phyloP scores from a whole-genome alignment of 2,888 invertebrate species.

The Cancer borealis region DNA sequence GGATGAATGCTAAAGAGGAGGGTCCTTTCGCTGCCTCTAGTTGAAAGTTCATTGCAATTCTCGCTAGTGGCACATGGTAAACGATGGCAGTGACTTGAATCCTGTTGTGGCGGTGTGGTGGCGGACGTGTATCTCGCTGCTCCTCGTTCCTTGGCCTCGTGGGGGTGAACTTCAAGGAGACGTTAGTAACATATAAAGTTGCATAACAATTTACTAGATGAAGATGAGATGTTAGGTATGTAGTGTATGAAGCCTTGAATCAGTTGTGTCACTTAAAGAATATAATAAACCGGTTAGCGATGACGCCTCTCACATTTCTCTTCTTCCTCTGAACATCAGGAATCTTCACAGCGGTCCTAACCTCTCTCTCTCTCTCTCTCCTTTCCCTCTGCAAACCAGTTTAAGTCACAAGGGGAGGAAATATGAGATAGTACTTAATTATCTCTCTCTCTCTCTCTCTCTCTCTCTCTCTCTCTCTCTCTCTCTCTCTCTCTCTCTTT shows the following conservation, averaged over 20 bases:
- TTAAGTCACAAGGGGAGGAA: constrained; percentile 32
- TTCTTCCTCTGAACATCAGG: background rate
- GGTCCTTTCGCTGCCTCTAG: background rate
- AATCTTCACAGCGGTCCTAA: constrained; percentile 1
- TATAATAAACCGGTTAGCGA: background rate
- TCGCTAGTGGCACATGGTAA: background rate
- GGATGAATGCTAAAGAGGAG: background rate
- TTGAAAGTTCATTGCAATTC: constrained; percentile 7
- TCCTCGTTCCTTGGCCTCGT: background rate
- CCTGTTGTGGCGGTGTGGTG: background rate
- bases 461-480: background rate
- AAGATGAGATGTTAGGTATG: background rate
- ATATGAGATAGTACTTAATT: constrained; percentile 10
- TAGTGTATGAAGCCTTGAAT: background rate
- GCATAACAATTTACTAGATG: background rate
- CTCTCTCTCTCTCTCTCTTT: constrained; percentile 30
- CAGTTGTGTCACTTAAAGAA: constrained; percentile 15
- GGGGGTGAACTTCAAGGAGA: background rate
- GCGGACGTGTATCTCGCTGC: background rate
- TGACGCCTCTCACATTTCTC: constrained; percentile 21
- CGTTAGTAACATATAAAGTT: background rate
- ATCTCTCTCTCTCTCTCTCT: constrained; percentile 47
- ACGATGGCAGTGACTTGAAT: background rate
- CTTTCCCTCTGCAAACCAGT: background rate
- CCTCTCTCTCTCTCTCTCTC: background rate